phyloP scores from a whole-genome alignment of 2,888 invertebrate species.

The Acrobasis repandana region DNA sequence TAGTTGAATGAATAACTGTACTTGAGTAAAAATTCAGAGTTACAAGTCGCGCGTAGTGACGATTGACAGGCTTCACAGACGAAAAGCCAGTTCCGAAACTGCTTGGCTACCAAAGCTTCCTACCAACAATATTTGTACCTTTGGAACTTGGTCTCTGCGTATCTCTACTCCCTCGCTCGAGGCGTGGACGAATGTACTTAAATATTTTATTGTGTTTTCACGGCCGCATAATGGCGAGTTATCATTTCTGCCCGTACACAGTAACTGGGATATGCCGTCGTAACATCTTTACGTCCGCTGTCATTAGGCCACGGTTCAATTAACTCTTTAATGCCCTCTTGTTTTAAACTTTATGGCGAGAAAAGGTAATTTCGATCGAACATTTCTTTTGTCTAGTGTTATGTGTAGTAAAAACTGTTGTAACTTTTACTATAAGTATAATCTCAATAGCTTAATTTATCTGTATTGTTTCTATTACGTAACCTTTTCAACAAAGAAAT shows the following conservation, averaged over 20 bases:
- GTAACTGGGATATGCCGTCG: constrained; percentile 17
- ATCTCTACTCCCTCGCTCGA: neutral
- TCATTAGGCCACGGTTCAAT: constrained; percentile 19
- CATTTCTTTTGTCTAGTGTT: too few relatives aligned
- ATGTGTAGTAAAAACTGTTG: too few relatives aligned
- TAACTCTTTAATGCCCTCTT: constrained; percentile 10
- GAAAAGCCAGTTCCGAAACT: too few relatives aligned
- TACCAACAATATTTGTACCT: neutral
- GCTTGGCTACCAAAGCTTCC: neutral
- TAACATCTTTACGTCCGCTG: constrained; percentile 2
- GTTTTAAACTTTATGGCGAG: constrained; percentile 6
- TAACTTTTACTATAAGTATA: too few relatives aligned
- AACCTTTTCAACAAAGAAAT: too few relatives aligned
- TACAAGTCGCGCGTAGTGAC: too few relatives aligned
- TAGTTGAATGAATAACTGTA: too few relatives aligned
- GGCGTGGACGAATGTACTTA: constrained; percentile 28
- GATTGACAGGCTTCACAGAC: too few relatives aligned
- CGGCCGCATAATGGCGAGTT: constrained; percentile 28
- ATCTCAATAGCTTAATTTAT: too few relatives aligned
- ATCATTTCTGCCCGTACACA: constrained; percentile 30
- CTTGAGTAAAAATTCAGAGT: too few relatives aligned
- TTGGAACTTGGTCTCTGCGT: neutral
- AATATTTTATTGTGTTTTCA: constrained; percentile 32
- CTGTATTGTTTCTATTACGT: too few relatives aligned
- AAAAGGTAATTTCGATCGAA: neutral